Base-by-base conservation (phyloP, 2,113 vertebrate genomes). In the Poicephalus gulielmi region DNA sequence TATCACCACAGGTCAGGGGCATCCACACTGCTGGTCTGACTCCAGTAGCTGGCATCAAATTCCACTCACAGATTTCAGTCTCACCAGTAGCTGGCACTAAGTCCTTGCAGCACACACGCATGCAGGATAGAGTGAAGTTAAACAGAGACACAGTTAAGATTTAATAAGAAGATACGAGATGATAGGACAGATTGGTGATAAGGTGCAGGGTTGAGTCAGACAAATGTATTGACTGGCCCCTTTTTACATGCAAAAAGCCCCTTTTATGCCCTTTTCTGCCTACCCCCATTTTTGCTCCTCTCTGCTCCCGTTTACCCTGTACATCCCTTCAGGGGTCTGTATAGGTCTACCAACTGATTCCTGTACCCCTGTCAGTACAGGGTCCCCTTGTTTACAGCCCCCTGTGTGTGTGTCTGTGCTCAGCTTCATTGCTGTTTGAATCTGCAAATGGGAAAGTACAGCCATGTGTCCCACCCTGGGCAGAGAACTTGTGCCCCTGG, bases 151-250 rank as follows among this genome's bases (percentile, higher is more conserved):
- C 2, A 52, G 57, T 59, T 35, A 24, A 35, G 22, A 59, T 59
- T 59, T 35, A 24, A 20, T 37, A 44, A 50, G 31, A 83, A 57
- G 25, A 30, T 33, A 57, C 0, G 15, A 50, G 27, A 50, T 59
- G 23, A n/a, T 10, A 60, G 13, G 33, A 59, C 37, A 60, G 67
- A 52, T 37, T 59, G 57, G 7, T n/a, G 39, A 35, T 74, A 24
- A n/a, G 10, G 22, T 49, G 7, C 23, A 73, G 37, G 57, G 28
- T 9, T 66, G 15, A 71, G 33, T 23, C 35, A 35, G 86, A 43
- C 31, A 64, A 41, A 55, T 0, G 4, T 50, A 41, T 24, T 31
- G 11, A 47, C 25, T 5, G 1, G 0, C 30, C 28, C 31, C 22
- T 15, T 79, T 73, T n/a, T 46, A 30, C 28, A 44, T 0, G 0